Percentiles rank a stretch among this genome's conserved stretches.
Evolutionary conservation across 1,140 invertebrate species (phyloP).

Genomic region (Portunus trituberculatus): DNA sequence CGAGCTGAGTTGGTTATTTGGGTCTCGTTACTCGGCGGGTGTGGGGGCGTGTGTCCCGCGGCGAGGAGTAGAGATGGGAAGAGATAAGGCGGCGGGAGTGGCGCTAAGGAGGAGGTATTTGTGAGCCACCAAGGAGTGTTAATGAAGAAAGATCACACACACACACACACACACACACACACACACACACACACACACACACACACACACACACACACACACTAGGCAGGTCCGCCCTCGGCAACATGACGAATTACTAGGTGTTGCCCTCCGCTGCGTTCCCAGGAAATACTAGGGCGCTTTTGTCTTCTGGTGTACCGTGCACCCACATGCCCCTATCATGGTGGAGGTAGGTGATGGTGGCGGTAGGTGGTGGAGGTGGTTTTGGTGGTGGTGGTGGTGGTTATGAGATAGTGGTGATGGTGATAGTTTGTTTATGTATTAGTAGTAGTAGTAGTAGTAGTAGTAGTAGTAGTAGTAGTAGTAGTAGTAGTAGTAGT

Average conservation of each 20-base stretch:
- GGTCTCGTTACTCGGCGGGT: too few relatives aligned
- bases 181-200: constrained; percentile 21
- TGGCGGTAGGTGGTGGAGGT: too few relatives aligned
- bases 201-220: constrained; percentile 34
- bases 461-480: not conserved
- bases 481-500: not conserved
- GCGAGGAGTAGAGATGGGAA: not conserved
- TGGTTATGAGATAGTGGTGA: too few relatives aligned
- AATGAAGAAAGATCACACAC: constrained; percentile 47
- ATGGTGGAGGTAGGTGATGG: not conserved
- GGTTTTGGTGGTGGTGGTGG: too few relatives aligned
- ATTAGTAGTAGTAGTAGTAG: too few relatives aligned
- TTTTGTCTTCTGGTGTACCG: not conserved
- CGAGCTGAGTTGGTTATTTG: too few relatives aligned
- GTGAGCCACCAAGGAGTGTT: constrained; percentile 29
- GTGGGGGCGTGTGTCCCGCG: not conserved
- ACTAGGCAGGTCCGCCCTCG: not conserved
- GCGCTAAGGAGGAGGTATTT: not conserved
- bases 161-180: not conserved
- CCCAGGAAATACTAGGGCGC: not conserved
- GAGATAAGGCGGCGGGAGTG: not conserved
- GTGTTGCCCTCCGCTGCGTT: not conserved
- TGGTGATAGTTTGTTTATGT: too few relatives aligned
- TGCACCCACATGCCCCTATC: not conserved
- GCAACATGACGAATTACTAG: not conserved